Conservation (phyloP, 2,888 invertebrate species). For the Harpalus rufipes region DNA sequence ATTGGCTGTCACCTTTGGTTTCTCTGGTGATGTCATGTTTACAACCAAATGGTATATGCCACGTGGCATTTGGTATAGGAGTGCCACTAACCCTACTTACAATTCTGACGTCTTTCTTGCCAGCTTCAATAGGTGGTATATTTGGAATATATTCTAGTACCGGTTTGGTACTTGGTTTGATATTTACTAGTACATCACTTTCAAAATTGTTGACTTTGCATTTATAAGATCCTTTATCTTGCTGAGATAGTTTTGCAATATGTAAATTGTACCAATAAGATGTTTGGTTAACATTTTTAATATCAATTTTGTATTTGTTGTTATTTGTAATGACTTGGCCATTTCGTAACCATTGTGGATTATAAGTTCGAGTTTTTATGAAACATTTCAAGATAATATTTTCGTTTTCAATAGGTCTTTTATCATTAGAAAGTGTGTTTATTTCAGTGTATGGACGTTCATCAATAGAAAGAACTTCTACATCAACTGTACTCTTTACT, state of each 20-base stretch:
- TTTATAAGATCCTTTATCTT: background rate
- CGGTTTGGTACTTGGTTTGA: background rate
- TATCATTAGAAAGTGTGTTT: background rate
- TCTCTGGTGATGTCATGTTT: background rate
- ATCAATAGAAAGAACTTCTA: background rate
- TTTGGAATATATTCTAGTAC: background rate
- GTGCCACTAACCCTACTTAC: background rate
- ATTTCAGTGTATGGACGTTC: background rate
- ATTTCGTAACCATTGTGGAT: background rate
- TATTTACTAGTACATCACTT: background rate
- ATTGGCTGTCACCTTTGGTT: background rate
- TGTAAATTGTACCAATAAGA: background rate
- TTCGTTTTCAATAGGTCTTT: background rate
- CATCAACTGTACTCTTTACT: background rate
- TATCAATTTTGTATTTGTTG: background rate
- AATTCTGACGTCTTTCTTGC: background rate
- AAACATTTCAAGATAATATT: constrained; percentile 19
- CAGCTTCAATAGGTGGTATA: background rate
- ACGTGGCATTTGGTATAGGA: background rate
- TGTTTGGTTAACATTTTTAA: background rate
- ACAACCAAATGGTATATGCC: background rate
- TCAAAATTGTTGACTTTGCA: background rate
- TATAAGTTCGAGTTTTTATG: background rate
- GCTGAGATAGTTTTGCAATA: background rate
- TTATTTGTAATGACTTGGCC: background rate